Evolutionary conservation across 2,797 vertebrate species (phyloP), one percentile per base, ranked within the genome.

Genomic region (Iguana delicatissima): DNA sequence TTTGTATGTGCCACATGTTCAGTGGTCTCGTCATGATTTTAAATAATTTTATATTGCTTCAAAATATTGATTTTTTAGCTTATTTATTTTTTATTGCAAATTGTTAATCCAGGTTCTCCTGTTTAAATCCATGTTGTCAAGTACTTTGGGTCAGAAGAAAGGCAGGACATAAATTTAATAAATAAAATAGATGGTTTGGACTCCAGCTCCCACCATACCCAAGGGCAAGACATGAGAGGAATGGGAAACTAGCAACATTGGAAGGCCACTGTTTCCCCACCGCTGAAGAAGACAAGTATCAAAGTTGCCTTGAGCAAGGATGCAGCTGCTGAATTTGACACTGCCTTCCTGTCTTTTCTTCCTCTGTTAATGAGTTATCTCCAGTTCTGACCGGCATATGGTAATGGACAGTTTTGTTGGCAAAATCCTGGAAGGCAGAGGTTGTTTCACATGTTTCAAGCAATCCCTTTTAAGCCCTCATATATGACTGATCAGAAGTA

Each of bases 401-500:
- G 80, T 57, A 59, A 87, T 80, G 88, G 38, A 46, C 18, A 35
- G 32, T 22, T 85, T 92, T 46, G 20, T 2, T 52, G 52, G 55
- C 38, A 29, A 85, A 46, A 89, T 87, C 91, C 73, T 77, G 57
- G 32, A 59, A 90, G 76, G 13, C 38, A 0, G 20, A 94, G 93
- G 13, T 29, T 90, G 84, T 91, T 85, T 79, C 92, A 79, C 0
- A 0, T 80, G 74, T 86, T 89, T 97, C 92, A 94, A 97, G 97
- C 95, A 97, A 94, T 96, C 96, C 96, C 97, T 98, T 97, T 98
- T 97, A 97, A 97, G 97, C 97, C 97, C 85, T 50, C 13, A 10
- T 67, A 96, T 96, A 93, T 96, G 96, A 96, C 96, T 98, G 98
- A 98, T 98, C 97, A 97, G 98, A 96, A 98, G 97, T 97, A 98